Conservation (phyloP, 2,888 invertebrate genomes). For the Pachycephus smyrnensis region DNA sequence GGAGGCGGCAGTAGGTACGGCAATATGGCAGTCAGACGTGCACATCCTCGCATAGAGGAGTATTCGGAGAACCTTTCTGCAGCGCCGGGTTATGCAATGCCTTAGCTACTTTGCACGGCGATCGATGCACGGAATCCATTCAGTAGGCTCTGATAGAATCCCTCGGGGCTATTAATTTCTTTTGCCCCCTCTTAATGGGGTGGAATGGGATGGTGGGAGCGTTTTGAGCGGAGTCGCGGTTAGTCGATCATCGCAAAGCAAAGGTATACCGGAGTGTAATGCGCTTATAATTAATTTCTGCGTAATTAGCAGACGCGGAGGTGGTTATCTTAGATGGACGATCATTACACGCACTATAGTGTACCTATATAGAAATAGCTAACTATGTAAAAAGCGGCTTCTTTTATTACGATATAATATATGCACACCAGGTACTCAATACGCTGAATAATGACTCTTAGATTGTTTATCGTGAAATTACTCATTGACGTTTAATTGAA, state of each 20-base stretch:
- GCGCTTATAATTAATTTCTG: constrained; percentile 57
- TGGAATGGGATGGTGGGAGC: background rate
- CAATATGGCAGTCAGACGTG: background rate
- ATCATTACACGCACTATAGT: constrained; percentile 38
- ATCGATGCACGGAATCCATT: background rate
- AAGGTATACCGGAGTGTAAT: constrained; percentile 36
- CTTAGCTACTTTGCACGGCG: background rate
- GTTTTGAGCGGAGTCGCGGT: background rate
- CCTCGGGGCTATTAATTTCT: background rate
- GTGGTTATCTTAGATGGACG: constrained; percentile 51
- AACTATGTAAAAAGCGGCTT: background rate
- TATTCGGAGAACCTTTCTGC: background rate
- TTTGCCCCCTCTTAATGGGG: background rate
- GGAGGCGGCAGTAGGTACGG: constrained; percentile 14
- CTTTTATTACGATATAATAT: background rate
- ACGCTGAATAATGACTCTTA: background rate
- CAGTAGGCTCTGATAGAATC: background rate
- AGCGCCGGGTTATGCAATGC: background rate
- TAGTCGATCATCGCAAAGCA: background rate
- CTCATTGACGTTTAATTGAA: background rate
- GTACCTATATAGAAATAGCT: background rate
- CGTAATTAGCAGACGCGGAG: constrained; percentile 55
- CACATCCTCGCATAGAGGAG: background rate
- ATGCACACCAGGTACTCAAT: background rate
- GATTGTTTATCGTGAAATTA: background rate